Base-by-base conservation (phyloP, 2,797 vertebrate genomes). In the Chelon labrosus region DNA sequence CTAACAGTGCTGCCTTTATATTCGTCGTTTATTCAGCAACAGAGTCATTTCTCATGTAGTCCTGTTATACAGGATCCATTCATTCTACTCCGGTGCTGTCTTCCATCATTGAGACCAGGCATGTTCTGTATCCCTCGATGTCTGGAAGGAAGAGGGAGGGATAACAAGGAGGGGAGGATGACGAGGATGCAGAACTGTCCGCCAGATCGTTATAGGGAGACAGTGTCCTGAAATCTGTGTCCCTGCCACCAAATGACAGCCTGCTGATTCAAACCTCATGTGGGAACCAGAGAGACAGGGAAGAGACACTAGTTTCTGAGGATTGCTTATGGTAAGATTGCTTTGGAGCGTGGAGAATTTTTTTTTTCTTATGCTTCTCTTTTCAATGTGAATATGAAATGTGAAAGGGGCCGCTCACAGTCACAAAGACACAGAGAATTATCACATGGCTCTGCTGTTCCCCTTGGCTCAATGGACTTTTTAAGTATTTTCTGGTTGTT, bases 191-290 rank as follows among this genome's bases (percentile, higher is more conserved):
- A 72, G 79, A 77, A 70, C 85, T 81, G 80, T 82, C 65, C 42
- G 81, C 81, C 79, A 91, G 80, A 86, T 81, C 51, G 71, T 85
- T 85, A 85, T 46, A 85, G 80, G 59, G 62, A 79, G 62, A 89
- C 82, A 75, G 69, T 89, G 86, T 88, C 85, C 66, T 79, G 77
- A 86, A 84, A 78, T 65, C 66, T 65, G 57, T 55, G 60, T 79
- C 75, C 74, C 73, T 75, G 85, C 82, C 83, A 85, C 82, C 83
- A 77, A 86, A 72, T 81, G 84, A 91, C 83, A 76, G 71, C 38
- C 35, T 9, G 25, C 66, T 90, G 80, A 91, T 88, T 88, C 50
- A 73, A 93, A 90, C 79, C 88, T 85, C 60, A 86, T 90, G 88
- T 69, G 50, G 67, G 54, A 35, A 74, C 61, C 61, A 65, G 63